Percentiles rank a stretch among this genome's conserved stretches.
Evolutionary conservation across 1,140 invertebrate genomes (phyloP).

Genomic region (Myzus persicae): DNA sequence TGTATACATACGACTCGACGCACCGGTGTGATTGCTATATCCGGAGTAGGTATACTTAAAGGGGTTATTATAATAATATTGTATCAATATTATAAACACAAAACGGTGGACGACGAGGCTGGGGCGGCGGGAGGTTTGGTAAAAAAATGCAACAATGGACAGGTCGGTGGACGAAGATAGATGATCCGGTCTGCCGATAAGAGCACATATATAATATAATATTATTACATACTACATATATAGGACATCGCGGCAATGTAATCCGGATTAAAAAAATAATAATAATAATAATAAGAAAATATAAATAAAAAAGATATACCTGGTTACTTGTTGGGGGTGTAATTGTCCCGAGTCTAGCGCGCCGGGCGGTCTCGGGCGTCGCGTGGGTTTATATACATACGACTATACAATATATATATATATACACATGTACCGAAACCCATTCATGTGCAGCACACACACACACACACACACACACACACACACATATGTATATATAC

Average conservation of each 20-base stretch:
- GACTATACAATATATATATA: not conserved
- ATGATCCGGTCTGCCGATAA: constrained; percentile 54
- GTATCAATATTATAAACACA: not conserved
- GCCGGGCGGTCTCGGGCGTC: constrained; percentile 56
- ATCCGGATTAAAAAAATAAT: constrained; percentile 48
- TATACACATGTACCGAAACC: not conserved
- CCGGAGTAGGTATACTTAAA: not conserved
- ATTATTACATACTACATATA: not conserved
- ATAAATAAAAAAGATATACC: not conserved
- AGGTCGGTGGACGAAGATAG: constrained; percentile 48
- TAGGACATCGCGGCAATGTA: constrained; percentile 27
- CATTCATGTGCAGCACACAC: not conserved
- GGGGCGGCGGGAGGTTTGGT: not conserved
- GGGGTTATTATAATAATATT: not conserved
- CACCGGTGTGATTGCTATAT: not conserved
- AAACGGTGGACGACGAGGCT: not conserved
- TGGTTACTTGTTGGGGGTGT: constrained; percentile 42
- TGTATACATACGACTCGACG: not conserved
- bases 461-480: too few relatives aligned
- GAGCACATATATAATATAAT: not conserved
- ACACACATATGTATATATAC: not conserved
- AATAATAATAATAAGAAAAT: constrained; percentile 25
- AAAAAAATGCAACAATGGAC: constrained; percentile 50
- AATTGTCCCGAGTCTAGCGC: constrained; percentile 52
- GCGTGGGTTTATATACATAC: constrained; percentile 33